A percentile compares a stretch with the other conserved stretches of the same genome.
phyloP scores from a whole-genome alignment of 2,113 vertebrate species.

The Smithornis capensis region DNA sequence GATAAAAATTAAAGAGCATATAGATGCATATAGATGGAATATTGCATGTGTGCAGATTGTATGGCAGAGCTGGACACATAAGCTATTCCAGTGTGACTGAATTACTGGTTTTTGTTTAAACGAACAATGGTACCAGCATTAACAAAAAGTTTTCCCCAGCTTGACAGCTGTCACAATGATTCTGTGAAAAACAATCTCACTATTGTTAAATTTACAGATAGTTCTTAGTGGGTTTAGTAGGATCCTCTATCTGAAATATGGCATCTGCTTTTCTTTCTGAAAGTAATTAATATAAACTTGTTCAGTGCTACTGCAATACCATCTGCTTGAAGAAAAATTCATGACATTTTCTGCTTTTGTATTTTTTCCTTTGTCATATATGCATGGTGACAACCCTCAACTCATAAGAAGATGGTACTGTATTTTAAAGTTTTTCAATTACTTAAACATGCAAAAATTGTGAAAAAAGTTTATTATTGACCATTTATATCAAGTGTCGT shows the following conservation, averaged over 20 bases:
- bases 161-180: slow-evolving; percentile 47
- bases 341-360: slow-evolving; percentile 2
- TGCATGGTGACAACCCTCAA: neutral
- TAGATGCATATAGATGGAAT: neutral
- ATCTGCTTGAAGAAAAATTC: slow-evolving; percentile 26
- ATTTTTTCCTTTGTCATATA: slow-evolving; percentile 13
- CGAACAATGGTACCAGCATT: slow-evolving; percentile 20
- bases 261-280: slow-evolving; percentile 18
- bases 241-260: slow-evolving; percentile 7
- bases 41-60: neutral
- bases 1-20: neutral
- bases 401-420: neutral
- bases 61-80: neutral
- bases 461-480: neutral
- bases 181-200: neutral
- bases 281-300: slow-evolving; percentile 34
- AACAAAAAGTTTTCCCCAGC: slow-evolving; percentile 19
- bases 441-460: neutral
- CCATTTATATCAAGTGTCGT: neutral
- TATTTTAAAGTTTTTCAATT: neutral
- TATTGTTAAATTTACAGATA: neutral
- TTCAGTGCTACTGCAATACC: neutral
- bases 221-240: neutral
- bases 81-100: neutral
- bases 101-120: slow-evolving; percentile 47